A percentile compares a stretch with the other conserved stretches of the same genome.
These are phyloP conservation scores for Vombatus ursinus DNA, from an alignment of 2,113 vertebrate genomes.

Conservation along the genomic window DNA sequence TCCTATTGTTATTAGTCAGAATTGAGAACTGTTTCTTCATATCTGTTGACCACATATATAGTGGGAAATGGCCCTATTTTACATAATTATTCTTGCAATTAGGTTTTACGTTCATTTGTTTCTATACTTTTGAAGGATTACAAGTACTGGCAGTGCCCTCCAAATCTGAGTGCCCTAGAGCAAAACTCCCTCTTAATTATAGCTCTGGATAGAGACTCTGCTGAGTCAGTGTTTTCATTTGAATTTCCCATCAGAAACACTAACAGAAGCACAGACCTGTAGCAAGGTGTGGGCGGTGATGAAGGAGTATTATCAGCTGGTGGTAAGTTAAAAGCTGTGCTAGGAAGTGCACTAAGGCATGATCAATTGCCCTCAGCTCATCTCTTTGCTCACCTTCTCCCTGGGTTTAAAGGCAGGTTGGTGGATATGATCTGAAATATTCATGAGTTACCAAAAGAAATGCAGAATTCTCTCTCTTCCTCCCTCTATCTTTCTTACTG, in stretches of 20 bases:
- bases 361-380: not conserved
- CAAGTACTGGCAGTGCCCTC: not conserved
- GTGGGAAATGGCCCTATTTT: not conserved
- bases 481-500: not conserved
- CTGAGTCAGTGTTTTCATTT: not conserved
- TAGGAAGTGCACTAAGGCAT: not conserved
- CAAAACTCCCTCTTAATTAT: not conserved
- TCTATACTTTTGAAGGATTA: not conserved
- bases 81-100: not conserved
- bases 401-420: not conserved
- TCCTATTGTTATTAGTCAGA: not conserved
- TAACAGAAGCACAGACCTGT: not conserved
- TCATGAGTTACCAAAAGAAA: not conserved
- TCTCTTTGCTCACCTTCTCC: not conserved
- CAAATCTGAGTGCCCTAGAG: not conserved
- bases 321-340: not conserved
- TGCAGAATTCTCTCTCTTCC: not conserved
- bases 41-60: not conserved
- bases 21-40: not conserved
- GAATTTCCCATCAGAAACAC: not conserved
- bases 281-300: not conserved
- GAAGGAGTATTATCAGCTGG: not conserved
- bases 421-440: not conserved
- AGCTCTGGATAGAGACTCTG: not conserved
- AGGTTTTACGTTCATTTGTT: not conserved